Evolutionary conservation across 2,113 vertebrate species (phyloP).

Genomic region (Chionis minor): DNA sequence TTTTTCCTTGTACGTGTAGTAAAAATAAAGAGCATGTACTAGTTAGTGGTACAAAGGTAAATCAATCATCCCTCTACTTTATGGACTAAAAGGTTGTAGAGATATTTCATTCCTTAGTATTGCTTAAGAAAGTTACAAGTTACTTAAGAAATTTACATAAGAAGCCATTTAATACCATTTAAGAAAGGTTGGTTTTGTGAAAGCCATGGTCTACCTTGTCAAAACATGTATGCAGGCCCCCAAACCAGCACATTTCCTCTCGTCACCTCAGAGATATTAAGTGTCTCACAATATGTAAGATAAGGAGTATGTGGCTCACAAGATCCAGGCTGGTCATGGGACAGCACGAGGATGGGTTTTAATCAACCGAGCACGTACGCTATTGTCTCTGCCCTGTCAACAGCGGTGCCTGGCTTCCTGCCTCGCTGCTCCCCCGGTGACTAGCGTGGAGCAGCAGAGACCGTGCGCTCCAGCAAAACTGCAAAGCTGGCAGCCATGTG

Average conservation of each 20-base stretch:
- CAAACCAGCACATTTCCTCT: not conserved
- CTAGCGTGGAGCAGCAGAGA: not conserved
- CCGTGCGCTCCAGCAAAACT: not conserved
- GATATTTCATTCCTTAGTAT: not conserved
- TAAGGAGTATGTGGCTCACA: not conserved
- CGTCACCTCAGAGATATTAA: not conserved
- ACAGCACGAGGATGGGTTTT: not conserved
- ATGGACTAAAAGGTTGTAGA: not conserved
- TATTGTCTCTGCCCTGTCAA: not conserved
- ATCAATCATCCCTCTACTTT: not conserved
- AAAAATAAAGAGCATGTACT: not conserved
- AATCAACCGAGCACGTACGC: not conserved
- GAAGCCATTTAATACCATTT: not conserved
- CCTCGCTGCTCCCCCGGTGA: not conserved
- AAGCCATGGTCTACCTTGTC: not conserved
- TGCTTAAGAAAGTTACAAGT: not conserved
- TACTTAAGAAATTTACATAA: not conserved
- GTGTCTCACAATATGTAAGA: not conserved
- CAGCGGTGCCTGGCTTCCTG: not conserved
- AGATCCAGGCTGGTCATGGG: not conserved
- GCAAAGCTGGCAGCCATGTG: not conserved
- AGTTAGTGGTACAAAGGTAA: not conserved
- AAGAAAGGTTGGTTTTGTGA: not conserved
- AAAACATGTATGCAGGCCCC: not conserved
- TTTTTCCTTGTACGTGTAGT: not conserved